Base-by-base conservation (phyloP, 2,888 invertebrate genomes). In the Sarcophaga rosellei region DNA sequence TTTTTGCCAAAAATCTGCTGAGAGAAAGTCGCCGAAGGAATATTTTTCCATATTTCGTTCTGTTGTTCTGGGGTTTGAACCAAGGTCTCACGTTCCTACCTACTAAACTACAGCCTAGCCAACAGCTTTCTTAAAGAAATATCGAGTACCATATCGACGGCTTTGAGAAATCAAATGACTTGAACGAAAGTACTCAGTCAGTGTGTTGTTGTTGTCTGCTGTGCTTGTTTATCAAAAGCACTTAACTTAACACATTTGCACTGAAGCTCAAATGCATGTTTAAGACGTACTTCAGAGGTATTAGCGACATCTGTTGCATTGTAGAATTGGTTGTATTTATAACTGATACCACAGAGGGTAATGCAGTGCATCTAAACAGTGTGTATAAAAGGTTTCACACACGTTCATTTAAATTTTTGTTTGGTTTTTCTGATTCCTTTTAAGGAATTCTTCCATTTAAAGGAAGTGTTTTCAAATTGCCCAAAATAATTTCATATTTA, bases 361-460 rank as follows among this genome's bases (percentile, higher is more conserved):
- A 73, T 72, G 79, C 72, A 65, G 79, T 80, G 0, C 8, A 3
- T 15, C 4, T 35, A n/a, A n/a, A 65, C 72, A 72, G 65, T 73
- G 59, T 35, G 72, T 21, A 35, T 79, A n/a, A 20, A 53, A 65
- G 25, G 12, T 1, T 15, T 15, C 17, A 17, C 12, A 53, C 5
- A 17, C 53, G n/a, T n/a, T n/a, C n/a, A n/a, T n/a, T n/a, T n/a
- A n/a, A 15, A 15, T 47, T 47, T 47, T 47, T 4, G 15, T 15
- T 17, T 53, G 15, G 11, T 23, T 21, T 23, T 59, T 59, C 1
- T 20, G 10, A 21, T 66, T 20, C n/a, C 47, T n/a, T 21, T 23
- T 6, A 15, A 47, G 12, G 23, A 69, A 53, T 69, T 69, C 21
- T n/a, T n/a, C 69, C 53, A 53, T 69, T 69, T n/a, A 23, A 69